Conservation (phyloP, 2,113 vertebrate species). For the Notiomystis cincta region DNA sequence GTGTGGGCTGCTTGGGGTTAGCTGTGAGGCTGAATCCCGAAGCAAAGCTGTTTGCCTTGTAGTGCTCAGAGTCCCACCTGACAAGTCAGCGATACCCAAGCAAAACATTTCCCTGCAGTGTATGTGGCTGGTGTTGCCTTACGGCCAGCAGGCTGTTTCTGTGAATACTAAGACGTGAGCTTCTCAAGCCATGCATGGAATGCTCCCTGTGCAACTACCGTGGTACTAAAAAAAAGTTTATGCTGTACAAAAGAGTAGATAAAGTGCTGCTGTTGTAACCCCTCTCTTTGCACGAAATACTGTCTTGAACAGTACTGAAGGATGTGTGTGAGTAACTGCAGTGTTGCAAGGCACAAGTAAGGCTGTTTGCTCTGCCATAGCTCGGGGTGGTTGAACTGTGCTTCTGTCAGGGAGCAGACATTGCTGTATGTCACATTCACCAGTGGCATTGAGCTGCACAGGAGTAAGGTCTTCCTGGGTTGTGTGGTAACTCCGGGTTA, state of each 20-base stretch:
- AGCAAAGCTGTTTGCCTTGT: not conserved
- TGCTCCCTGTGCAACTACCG: not conserved
- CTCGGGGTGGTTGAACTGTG: not conserved
- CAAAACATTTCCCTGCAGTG: not conserved
- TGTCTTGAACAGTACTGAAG: not conserved
- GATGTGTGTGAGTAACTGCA: rapidly evolving
- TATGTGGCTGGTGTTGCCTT: not conserved
- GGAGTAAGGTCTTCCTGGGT: not conserved
- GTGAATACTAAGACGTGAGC: not conserved
- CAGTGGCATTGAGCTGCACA: not conserved
- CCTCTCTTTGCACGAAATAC: not conserved
- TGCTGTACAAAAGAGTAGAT: not conserved
- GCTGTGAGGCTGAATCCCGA: not conserved
- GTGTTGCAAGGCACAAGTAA: not conserved
- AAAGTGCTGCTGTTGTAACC: not conserved
- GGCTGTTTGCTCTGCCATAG: not conserved
- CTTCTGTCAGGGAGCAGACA: rapidly evolving
- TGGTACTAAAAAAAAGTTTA: not conserved
- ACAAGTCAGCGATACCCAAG: not conserved
- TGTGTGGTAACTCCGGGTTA: not conserved
- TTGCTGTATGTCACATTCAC: not conserved
- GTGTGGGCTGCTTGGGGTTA: not conserved
- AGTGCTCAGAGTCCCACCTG: not conserved
- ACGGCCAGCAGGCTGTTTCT: not conserved
- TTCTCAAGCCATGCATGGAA: not conserved